phyloP scores from a whole-genome alignment of 1,140 invertebrate genomes.

The Sinonovacula constricta region DNA sequence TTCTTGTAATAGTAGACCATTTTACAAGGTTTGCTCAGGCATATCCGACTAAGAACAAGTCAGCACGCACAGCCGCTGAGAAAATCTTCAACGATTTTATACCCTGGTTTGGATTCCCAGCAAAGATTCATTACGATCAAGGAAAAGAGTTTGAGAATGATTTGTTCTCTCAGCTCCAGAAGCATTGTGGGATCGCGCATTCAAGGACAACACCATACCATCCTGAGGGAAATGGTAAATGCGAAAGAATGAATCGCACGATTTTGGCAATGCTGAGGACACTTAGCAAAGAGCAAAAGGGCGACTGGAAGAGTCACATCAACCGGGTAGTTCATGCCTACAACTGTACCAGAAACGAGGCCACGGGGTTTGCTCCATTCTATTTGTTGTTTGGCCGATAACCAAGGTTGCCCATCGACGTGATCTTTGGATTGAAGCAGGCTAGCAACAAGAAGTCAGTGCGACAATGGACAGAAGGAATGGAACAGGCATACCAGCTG shows the following conservation, averaged over 20 bases:
- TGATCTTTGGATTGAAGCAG: constrained; percentile 23
- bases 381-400: constrained; percentile 45
- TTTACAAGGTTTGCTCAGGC: constrained; percentile 19
- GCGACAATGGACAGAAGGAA: background rate
- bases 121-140: background rate
- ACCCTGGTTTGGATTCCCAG: background rate
- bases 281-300: background rate
- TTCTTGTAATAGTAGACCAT: constrained; percentile 19
- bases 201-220: constrained; percentile 10
- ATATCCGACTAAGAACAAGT: constrained; percentile 16
- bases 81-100: constrained; percentile 12
- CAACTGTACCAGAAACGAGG: constrained; percentile 42
- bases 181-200: background rate
- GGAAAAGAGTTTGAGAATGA: constrained; percentile 1
- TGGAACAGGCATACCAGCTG: constrained; percentile 12
- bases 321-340: constrained; percentile 31
- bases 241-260: background rate
- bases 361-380: constrained; percentile 27
- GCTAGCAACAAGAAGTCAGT: constrained; percentile 2
- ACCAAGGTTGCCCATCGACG: constrained; percentile 40
- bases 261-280: constrained; percentile 39
- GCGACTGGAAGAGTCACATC: constrained; percentile 14
- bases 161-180: constrained; percentile 2
- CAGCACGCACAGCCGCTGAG: background rate
- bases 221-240: constrained; percentile 4